A percentile compares a stretch with the other conserved stretches of the same genome.
phyloP scores from a whole-genome alignment of 2,113 vertebrate genomes.

The Raja brachyura region DNA sequence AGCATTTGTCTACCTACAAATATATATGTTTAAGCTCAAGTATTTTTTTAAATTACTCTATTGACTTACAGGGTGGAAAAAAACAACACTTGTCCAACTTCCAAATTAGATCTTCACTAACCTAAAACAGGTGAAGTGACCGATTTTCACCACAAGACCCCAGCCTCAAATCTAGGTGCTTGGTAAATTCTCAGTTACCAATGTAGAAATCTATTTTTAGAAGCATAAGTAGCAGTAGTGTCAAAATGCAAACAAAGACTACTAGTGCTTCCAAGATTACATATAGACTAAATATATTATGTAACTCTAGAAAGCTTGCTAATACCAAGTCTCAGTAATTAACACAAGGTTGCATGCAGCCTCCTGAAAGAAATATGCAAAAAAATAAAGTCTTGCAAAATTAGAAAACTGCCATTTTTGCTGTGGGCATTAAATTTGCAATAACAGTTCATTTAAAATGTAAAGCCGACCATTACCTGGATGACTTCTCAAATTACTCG shows the following conservation, averaged over 20 bases:
- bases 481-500: not conserved
- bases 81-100: too few species aligned
- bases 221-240: not conserved
- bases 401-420: not conserved
- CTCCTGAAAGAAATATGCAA: not conserved
- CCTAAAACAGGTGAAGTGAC: not conserved
- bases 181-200: not conserved
- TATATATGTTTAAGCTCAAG: too few species aligned
- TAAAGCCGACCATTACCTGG: not conserved
- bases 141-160: not conserved
- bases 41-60: too few species aligned
- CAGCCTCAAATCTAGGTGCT: not conserved
- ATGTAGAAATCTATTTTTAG: not conserved
- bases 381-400: not conserved
- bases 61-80: too few species aligned
- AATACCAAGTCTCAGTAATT: not conserved
- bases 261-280: not conserved
- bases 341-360: not conserved
- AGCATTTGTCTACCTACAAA: too few species aligned
- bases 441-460: not conserved
- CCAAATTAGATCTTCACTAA: not conserved
- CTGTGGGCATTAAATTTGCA: not conserved
- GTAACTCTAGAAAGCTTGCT: not conserved
- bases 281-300: not conserved
- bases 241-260: not conserved